Evolutionary conservation across 2,888 invertebrate species (phyloP).

Genomic region (Hedya salicella): DNA sequence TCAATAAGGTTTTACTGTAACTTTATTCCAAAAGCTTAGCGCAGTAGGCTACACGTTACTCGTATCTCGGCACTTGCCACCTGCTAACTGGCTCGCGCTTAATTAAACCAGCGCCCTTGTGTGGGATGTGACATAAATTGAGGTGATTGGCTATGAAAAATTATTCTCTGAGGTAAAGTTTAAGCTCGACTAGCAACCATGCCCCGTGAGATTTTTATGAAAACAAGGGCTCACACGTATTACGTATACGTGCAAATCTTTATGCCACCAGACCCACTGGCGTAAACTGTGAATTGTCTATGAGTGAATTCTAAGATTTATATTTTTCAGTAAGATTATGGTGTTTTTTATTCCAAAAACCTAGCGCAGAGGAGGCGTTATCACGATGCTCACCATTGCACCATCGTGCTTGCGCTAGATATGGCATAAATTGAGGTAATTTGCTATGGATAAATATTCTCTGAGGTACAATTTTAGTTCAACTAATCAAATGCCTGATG

Average conservation of each 20-base stretch:
- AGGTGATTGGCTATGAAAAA: background rate
- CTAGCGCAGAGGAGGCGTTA: conserved; percentile 69
- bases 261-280: too few relatives aligned
- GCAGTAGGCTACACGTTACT: conserved; percentile 69
- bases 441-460: background rate
- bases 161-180: background rate
- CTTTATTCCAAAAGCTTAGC: conserved; percentile 72
- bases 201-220: too few relatives aligned
- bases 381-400: conserved; percentile 68
- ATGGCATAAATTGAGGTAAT: conserved; percentile 39
- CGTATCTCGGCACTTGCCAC: conserved; percentile 69
- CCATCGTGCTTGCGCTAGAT: conserved; percentile 54
- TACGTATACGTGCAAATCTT: too few relatives aligned
- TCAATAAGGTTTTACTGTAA: too few relatives aligned
- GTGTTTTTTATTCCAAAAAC: conserved; percentile 76
- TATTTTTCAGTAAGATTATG: too few relatives aligned
- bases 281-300: too few relatives aligned
- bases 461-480: too few relatives aligned
- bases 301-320: too few relatives aligned
- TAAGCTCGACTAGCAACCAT: too few relatives aligned
- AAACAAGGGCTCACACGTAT: too few relatives aligned
- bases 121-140: conserved; percentile 55
- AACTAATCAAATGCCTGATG: too few relatives aligned
- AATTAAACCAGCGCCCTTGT: conserved; percentile 59
- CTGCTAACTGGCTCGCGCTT: conserved; percentile 74